These are phyloP conservation scores for Ephialtes manifestator DNA, from an alignment of 2,888 invertebrate genomes.

Conservation along the genomic window DNA sequence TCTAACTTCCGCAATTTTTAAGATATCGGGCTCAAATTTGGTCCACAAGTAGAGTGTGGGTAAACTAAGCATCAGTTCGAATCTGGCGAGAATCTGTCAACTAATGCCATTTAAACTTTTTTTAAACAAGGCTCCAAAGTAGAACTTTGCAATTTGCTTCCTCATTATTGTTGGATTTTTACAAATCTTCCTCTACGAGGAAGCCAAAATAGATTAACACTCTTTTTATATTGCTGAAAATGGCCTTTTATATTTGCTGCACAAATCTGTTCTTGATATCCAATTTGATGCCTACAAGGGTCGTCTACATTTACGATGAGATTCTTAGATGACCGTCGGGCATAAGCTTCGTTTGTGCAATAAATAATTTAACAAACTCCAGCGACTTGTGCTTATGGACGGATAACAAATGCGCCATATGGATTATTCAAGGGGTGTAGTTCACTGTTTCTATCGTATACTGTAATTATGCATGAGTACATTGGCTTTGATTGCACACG, in stretches of 20 bases:
- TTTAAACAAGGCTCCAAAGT: no score
- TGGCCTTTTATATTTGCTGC: not conserved
- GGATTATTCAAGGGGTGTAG: not conserved
- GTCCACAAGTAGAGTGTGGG: no score
- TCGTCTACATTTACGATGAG: not conserved
- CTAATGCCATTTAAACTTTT: no score
- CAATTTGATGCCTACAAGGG: not conserved
- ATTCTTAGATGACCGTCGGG: not conserved
- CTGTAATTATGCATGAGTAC: no score
- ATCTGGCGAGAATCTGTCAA: no score
- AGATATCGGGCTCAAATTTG: no score
- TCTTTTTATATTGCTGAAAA: not conserved
- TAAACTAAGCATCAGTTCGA: no score
- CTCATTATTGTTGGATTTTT: no score
- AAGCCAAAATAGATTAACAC: no score
- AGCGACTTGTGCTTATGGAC: not conserved
- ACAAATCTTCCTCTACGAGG: no score
- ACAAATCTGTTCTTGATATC: not conserved
- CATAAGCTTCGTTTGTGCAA: not conserved
- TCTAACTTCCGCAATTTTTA: no score
- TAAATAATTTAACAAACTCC: not conserved
- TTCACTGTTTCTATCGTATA: not conserved
- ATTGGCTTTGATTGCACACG: not conserved
- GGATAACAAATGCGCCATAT: not conserved
- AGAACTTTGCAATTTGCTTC: no score